Evolutionary conservation across 2,797 vertebrate species (phyloP).

Genomic region (Sebastes nivosus): DNA sequence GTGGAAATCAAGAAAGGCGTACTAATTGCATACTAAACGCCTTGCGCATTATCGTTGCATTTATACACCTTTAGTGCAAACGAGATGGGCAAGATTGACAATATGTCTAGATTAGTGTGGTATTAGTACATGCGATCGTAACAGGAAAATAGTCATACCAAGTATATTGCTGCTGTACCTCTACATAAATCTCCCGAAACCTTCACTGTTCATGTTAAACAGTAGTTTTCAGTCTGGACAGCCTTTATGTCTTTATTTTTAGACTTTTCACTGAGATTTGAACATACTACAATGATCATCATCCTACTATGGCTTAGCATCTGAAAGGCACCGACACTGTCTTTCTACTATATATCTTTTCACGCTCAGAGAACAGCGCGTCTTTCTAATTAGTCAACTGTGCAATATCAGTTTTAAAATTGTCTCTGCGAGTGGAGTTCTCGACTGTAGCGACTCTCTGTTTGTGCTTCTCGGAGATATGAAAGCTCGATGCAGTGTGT

Average conservation of each 20-base stretch:
- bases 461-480: conserved; percentile 36
- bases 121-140: background rate
- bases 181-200: background rate
- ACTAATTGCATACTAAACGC: accelerated
- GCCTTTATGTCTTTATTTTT: background rate
- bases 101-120: background rate
- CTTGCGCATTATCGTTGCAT: no score
- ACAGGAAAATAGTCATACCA: background rate
- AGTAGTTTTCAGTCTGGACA: background rate
- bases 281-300: background rate
- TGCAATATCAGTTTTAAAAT: conserved; percentile 39
- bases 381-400: conserved; percentile 41
- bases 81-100: background rate
- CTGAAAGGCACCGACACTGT: background rate
- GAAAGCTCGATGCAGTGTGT: conserved; percentile 55
- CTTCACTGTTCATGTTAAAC: background rate
- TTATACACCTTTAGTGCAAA: background rate
- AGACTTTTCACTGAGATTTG: background rate
- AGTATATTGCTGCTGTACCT: background rate
- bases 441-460: conserved; percentile 40
- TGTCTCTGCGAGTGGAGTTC: conserved; percentile 26
- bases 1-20: no score
- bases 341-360: conserved; percentile 7
- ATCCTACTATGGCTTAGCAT: conserved; percentile 1
- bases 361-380: conserved; percentile 17